phyloP scores from a whole-genome alignment of 2,797 vertebrate genomes.

The Atherinosoma microstoma region DNA sequence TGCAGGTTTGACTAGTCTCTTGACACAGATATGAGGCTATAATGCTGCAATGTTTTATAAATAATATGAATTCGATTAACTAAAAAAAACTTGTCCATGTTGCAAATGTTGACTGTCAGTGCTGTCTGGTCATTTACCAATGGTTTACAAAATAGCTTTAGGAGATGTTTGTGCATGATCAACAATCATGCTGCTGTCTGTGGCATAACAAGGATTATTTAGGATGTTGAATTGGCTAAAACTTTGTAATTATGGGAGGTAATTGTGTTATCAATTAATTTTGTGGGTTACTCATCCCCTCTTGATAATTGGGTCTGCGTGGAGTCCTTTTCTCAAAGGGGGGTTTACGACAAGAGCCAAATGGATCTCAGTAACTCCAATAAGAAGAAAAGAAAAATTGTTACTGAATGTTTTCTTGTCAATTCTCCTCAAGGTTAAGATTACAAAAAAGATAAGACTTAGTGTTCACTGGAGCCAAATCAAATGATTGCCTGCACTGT shows the following conservation, averaged over 20 bases:
- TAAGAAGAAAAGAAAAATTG: constrained; percentile 21
- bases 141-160: constrained; percentile 6
- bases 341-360: background rate
- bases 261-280: constrained; percentile 5
- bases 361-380: background rate
- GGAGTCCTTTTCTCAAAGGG: background rate
- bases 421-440: constrained; percentile 55
- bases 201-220: background rate
- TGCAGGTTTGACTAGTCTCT: background rate
- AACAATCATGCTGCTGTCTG: constrained; percentile 11
- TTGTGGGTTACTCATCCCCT: background rate
- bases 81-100: constrained; percentile 5
- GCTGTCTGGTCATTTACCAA: constrained; percentile 1
- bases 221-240: constrained; percentile 8
- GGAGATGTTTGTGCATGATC: constrained; percentile 18
- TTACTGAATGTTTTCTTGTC: constrained; percentile 34
- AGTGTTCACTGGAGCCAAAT: constrained; percentile 30
- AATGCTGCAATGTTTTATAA: constrained; percentile 15
- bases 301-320: constrained; percentile 16
- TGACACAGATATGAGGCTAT: background rate
- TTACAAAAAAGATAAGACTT: constrained; percentile 33
- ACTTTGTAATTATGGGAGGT: constrained; percentile 1
- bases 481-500: constrained; percentile 39
- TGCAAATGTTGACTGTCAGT: background rate
- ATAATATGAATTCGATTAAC: constrained; percentile 12